Conservation (phyloP, 2,888 invertebrate genomes). For the Ferdinandea cuprea region DNA sequence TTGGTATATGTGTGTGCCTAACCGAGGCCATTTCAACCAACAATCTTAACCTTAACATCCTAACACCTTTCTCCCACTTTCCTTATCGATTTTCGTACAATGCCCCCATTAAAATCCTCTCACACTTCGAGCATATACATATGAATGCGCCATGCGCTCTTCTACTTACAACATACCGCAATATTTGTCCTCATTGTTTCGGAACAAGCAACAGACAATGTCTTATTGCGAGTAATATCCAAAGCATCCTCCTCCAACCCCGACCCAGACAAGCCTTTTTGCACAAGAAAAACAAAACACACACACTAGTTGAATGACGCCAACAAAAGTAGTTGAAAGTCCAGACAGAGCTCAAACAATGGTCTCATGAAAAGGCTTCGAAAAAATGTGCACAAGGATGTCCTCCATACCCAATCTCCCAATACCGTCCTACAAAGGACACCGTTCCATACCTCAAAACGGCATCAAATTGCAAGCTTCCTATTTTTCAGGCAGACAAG, state of each 20-base stretch:
- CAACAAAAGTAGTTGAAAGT: slow-evolving; percentile 53
- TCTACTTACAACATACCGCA: slow-evolving; percentile 44
- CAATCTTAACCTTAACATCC: slow-evolving; percentile 6
- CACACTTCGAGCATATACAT: not conserved
- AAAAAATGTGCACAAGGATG: slow-evolving; percentile 11
- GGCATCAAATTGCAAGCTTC: slow-evolving; percentile 54
- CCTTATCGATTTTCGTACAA: slow-evolving; percentile 1
- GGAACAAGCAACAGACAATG: slow-evolving; percentile 38
- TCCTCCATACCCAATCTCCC: not conserved
- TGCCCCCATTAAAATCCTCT: not conserved
- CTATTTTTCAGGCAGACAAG: slow-evolving; percentile 54
- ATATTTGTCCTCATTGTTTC: slow-evolving; percentile 40
- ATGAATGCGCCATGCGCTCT: slow-evolving; percentile 40
- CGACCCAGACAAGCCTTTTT: slow-evolving; percentile 58
- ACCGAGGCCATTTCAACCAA: too few species aligned
- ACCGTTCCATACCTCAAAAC: slow-evolving; percentile 10
- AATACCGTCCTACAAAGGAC: not conserved
- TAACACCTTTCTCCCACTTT: not conserved
- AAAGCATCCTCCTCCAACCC: not conserved
- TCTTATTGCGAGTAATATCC: slow-evolving; percentile 40
- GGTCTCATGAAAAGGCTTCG: slow-evolving; percentile 20
- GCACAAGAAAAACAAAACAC: slow-evolving; percentile 43
- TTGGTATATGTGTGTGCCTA: too few species aligned
- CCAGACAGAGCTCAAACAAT: slow-evolving; percentile 68
- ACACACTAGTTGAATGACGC: slow-evolving; percentile 61